phyloP scores from a whole-genome alignment of 1,140 invertebrate genomes.

The Belonocnema kinseyi region DNA sequence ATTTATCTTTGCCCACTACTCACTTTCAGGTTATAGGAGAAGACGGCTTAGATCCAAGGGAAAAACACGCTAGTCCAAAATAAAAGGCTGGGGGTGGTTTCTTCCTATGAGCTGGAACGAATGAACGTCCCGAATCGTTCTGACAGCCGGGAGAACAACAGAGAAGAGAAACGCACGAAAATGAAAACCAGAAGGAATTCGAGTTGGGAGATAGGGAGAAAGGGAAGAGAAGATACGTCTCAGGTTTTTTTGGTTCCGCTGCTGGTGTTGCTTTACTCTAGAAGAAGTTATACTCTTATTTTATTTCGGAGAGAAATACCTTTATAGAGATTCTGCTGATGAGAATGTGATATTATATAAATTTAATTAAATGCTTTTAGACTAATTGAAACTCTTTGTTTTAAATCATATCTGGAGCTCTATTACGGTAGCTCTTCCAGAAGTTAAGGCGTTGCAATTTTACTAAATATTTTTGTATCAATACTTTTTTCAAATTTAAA shows the following conservation, averaged over 20 bases:
- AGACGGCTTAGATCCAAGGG: slow-evolving; percentile 44
- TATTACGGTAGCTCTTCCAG: no score
- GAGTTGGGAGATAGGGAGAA: slow-evolving; percentile 44
- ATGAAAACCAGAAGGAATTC: slow-evolving; percentile 56
- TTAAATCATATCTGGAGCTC: no score
- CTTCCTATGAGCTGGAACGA: slow-evolving; percentile 49
- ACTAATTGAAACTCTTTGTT: no score
- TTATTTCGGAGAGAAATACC: background rate
- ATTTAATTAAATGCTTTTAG: background rate
- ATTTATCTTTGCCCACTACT: slow-evolving; percentile 47
- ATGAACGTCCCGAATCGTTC: slow-evolving; percentile 59
- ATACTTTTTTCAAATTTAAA: no score
- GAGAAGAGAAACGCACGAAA: slow-evolving; percentile 55
- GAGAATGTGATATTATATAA: background rate
- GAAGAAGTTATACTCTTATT: slow-evolving; percentile 6
- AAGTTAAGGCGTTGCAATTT: no score
- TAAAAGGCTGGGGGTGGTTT: slow-evolving; percentile 48
- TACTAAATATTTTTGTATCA: no score
- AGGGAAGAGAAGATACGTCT: slow-evolving; percentile 28
- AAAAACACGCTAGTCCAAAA: slow-evolving; percentile 56
- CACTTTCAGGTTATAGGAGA: slow-evolving; percentile 46
- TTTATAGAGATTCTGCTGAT: background rate
- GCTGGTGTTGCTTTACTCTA: slow-evolving; percentile 23
- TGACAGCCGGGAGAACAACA: slow-evolving; percentile 48
- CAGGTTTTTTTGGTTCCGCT: slow-evolving; percentile 11